Evolutionary conservation across 2,888 invertebrate species (phyloP), one percentile per base, ranked within the genome.

Genomic region (Agriopis aurantiaria): DNA sequence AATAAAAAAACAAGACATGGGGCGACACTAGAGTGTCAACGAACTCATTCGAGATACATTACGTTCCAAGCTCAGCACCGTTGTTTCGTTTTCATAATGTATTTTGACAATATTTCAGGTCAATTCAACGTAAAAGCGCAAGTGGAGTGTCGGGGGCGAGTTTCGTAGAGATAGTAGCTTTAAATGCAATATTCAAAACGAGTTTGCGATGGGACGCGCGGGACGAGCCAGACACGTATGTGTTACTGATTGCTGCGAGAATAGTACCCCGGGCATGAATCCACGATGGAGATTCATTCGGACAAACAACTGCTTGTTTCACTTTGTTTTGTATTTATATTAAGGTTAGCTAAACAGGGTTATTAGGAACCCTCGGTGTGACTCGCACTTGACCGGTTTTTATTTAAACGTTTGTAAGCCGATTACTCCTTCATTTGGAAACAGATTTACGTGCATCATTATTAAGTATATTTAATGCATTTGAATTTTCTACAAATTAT

Each of bases 131-230:
- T 77, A 75, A 77, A 76, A 76, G 75, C 65, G 70, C 74, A 75
- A 73, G 73, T 74, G 14, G 65, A 72, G 61, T 58, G 72, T 51
- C 69, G 76, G 77, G 72, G 78, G 70, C 46, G 74, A 71, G 71
- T 75, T 77, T 81, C 76, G 78, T 80, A 78, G 75, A 81, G 46
- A 23, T 48, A 58, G 86, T 82, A 78, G 80, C 79, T 79, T 80
- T 88, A 87, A 90, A 91, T 93, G 90, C 87, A 92, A 92, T 92
- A 92, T 92, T 91, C 92, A 93, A 85, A 90, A 86, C 86, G 86
- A 83, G 83, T 84, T 83, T 76, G 84, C 81, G 79, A 90, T 87
- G 87, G 86, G 81, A 78, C 90, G 82, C 91, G 76, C 69, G 90
- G 88, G 91, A 88, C 83, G 72, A 70, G 74, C 76, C 84, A 85